Base-by-base conservation (phyloP, 2,797 vertebrate genomes). In the Rhinogobio ventralis region DNA sequence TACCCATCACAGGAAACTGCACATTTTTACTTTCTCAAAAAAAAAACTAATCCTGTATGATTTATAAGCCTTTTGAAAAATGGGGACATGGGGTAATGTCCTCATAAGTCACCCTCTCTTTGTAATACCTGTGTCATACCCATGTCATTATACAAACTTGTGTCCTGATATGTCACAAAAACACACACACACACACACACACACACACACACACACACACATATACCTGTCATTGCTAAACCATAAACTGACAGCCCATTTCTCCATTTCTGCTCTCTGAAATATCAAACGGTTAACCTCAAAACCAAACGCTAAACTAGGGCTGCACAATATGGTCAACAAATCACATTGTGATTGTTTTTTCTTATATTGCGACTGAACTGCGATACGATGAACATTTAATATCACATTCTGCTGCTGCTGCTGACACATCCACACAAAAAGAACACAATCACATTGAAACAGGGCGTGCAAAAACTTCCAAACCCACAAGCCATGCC, bases 241-340 rank as follows among this genome's bases (percentile, higher is more conserved):
- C 20, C 53, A 60, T 42, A 25, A 60, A 1, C 36, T 62, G 55
- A 25, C 55, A 77, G n/a, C n/a, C 75, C 55, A 77, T 77, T 62
- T 45, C 55, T 77, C 55, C 39, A 45, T 77, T 15, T 39, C 13
- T 77, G 33, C 53, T 42, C 36, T 62, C 7, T 77, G 36, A 77
- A 60, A 77, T 60, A 77, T 42, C 36, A 62, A 45, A 42, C 9
- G 4, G 15, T 60, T 77, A 28, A 77, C 55, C 55, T 39, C 75
- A 77, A 28, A 77, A 9, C 14, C n/a, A 1, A 77, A 77, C 15
- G 23, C 75, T 42, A 42, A 77, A 42, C 23, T 28, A 28, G n/a
- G 55, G 36, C 55, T 60, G 23, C 14, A 42, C 17, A 15, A 62
- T 45, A 25, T 45, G 33, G 23, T 77, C 55, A 60, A 13, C 23